phyloP scores from a whole-genome alignment of 2,113 vertebrate genomes.

The Gasterosteus nipponicus region DNA sequence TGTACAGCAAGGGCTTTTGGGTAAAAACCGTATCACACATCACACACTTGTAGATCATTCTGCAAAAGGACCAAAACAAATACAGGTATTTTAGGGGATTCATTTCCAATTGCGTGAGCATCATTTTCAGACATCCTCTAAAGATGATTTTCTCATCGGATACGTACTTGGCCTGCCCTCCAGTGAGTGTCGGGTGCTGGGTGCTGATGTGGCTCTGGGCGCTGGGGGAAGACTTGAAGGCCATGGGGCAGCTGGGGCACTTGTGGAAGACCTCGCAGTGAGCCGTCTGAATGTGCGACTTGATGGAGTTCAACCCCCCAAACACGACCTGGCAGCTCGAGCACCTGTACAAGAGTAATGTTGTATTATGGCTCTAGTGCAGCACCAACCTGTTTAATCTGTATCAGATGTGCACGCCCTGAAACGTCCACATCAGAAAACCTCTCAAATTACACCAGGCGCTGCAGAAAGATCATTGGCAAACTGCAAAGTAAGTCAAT shows the following conservation, averaged over 20 bases:
- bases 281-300: constrained; percentile 94
- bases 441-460: neutral
- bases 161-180: constrained; percentile 89
- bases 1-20: constrained; percentile 92
- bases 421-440: neutral
- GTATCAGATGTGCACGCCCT: neutral
- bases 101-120: neutral
- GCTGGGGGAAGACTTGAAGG: constrained; percentile 94
- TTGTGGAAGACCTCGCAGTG: constrained; percentile 99
- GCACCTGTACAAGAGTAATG: constrained; percentile 79
- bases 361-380: no score
- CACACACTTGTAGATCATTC: constrained; percentile 97
- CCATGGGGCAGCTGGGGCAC: constrained; percentile 98
- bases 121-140: neutral
- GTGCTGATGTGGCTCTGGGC: constrained; percentile 92
- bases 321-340: constrained; percentile 96
- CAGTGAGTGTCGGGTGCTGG: constrained; percentile 90
- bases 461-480: neutral
- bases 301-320: constrained; percentile 93
- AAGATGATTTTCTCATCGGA: neutral
- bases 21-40: constrained; percentile 98
- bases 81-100: neutral
- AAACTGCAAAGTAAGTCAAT: neutral
- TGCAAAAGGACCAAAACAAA: constrained; percentile 55
- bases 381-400: neutral